phyloP scores from a whole-genome alignment of 2,888 invertebrate species.

The Hipparchia semele region DNA sequence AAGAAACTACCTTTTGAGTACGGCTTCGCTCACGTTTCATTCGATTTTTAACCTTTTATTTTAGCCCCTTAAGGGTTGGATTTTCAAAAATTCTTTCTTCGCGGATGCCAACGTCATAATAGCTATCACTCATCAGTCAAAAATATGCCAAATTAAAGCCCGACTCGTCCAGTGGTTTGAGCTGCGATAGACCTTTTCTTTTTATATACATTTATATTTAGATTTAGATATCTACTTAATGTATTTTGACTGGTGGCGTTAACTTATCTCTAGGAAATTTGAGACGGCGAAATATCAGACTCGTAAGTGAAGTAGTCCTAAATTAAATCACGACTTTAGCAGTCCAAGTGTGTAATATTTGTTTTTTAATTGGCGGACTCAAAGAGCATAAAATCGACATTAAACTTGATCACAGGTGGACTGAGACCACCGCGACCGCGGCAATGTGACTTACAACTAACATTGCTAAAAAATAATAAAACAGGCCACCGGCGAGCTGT shows the following conservation, averaged over 20 bases:
- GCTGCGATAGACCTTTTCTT: no score
- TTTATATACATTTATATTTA: no score
- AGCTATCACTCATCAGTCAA: no score
- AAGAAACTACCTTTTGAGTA: no score
- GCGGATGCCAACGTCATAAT: no score
- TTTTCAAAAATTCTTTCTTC: no score
- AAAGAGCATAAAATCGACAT: slow-evolving; percentile 64
- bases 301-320: slow-evolving; percentile 7
- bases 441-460: slow-evolving; percentile 78
- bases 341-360: slow-evolving; percentile 33
- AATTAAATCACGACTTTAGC: slow-evolving; percentile 21
- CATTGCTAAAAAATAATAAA: slow-evolving; percentile 59
- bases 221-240: not conserved
- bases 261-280: slow-evolving; percentile 6
- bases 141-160: no score
- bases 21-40: no score
- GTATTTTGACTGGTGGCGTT: not conserved
- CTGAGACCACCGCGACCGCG: slow-evolving; percentile 70
- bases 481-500: slow-evolving; percentile 69
- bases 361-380: slow-evolving; percentile 36
- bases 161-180: no score
- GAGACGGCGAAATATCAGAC: slow-evolving; percentile 18
- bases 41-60: no score
- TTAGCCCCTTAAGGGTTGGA: no score
- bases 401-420: slow-evolving; percentile 66